Conservation (phyloP, 92 coral and sea anemone species). For the Porites divaricata region DNA sequence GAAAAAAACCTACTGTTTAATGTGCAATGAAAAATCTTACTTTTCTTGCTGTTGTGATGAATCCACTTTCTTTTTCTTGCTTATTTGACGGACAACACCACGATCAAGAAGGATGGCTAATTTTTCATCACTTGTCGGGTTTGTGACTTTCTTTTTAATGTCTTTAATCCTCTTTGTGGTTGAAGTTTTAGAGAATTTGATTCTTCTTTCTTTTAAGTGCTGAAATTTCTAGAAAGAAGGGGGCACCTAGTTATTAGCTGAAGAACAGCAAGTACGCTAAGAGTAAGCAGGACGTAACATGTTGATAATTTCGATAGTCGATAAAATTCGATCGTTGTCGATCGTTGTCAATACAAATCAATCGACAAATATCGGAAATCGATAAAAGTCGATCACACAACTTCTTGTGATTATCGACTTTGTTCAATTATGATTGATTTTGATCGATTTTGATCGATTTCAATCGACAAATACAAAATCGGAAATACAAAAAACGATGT, state of each 20-base stretch:
- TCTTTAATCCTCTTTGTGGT: conserved; percentile 66
- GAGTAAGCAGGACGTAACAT: background rate
- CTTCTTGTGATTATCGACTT: no score
- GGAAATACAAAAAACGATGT: no score
- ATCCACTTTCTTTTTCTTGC: conserved; percentile 2
- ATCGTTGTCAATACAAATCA: no score
- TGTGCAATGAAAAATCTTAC: background rate
- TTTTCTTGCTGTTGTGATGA: conserved; percentile 3
- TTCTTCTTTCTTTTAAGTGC: conserved; percentile 84
- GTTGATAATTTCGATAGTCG: background rate
- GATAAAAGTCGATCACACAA: no score
- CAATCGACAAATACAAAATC: no score
- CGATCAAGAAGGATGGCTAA: conserved; percentile 44
- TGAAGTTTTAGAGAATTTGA: conserved; percentile 57
- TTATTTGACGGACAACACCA: conserved; percentile 15
- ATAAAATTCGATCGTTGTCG: no score
- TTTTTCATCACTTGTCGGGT: conserved; percentile 50
- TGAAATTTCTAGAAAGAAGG: conserved; percentile 75
- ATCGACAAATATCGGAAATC: no score
- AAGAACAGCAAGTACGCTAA: background rate
- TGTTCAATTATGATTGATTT: no score
- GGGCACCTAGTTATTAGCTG: background rate
- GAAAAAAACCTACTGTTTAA: no score
- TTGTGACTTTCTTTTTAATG: conserved; percentile 51
- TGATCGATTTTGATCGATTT: no score